A percentile compares a stretch with the other conserved stretches of the same genome.
phyloP scores from a whole-genome alignment of 2,797 vertebrate genomes.

The Pelobates cultripes region DNA sequence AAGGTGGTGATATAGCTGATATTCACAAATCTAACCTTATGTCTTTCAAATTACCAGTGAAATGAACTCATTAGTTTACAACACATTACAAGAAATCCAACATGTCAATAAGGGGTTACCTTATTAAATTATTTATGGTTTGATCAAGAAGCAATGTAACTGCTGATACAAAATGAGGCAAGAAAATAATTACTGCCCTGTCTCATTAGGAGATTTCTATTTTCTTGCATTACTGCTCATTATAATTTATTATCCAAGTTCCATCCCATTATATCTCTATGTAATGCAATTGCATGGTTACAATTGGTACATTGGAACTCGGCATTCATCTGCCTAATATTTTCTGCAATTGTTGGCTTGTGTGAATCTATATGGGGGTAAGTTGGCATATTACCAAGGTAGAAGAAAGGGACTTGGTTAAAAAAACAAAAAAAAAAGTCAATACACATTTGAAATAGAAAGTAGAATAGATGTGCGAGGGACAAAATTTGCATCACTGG shows the following conservation, averaged over 20 bases:
- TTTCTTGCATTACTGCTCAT: constrained; percentile 4
- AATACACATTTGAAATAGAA: too few relatives aligned
- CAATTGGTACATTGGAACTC: background rate
- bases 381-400: too few relatives aligned
- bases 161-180: background rate
- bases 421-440: too few relatives aligned
- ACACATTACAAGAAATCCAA: background rate
- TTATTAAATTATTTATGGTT: constrained; percentile 5
- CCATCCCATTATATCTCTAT: constrained; percentile 1
- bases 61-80: background rate
- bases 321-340: background rate
- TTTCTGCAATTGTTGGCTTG: too few relatives aligned
- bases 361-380: too few relatives aligned
- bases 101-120: constrained; percentile 8
- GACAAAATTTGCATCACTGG: too few relatives aligned
- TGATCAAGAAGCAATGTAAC: background rate
- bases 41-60: background rate
- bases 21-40: background rate
- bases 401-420: too few relatives aligned
- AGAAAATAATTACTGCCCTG: constrained; percentile 9
- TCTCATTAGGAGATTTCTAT: background rate
- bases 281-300: constrained; percentile 2
- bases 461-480: too few relatives aligned
- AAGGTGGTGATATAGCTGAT: background rate
- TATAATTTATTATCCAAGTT: background rate